Evolutionary conservation across 2,113 vertebrate genomes (phyloP).

Genomic region (Ceratotherium simum): DNA sequence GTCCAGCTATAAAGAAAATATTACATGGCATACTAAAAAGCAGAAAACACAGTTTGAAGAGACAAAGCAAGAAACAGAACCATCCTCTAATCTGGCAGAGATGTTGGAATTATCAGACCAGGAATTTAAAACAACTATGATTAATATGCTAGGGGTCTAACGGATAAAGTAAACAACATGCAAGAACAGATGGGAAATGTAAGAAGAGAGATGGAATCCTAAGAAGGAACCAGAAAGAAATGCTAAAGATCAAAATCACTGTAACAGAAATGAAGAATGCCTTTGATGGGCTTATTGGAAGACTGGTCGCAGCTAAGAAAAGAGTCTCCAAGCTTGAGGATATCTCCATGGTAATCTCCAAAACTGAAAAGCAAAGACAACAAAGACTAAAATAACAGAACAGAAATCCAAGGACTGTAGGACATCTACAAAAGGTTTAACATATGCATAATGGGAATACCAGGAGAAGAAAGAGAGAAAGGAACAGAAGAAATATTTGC

Average conservation of each 20-base stretch:
- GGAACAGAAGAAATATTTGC: background rate
- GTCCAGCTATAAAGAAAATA: background rate
- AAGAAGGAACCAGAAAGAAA: background rate
- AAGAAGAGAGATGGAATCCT: background rate
- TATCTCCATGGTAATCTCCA: background rate
- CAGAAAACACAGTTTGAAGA: background rate
- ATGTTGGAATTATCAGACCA: background rate
- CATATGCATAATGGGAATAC: background rate
- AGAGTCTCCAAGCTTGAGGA: background rate
- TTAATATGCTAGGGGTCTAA: background rate
- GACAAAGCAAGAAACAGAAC: background rate
- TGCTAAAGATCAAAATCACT: background rate
- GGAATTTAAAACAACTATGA: background rate
- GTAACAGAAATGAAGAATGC: background rate
- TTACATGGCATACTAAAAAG: no score
- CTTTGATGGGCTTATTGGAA: background rate
- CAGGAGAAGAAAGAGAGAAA: background rate
- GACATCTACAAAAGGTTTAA: background rate
- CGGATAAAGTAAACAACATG: background rate
- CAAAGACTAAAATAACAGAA: background rate
- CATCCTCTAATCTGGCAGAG: background rate
- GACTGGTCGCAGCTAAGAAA: background rate
- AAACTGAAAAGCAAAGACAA: background rate
- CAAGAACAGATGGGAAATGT: background rate
- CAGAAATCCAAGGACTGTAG: background rate